Percentiles rank a stretch among this genome's conserved stretches.
These are phyloP conservation scores for Pituophis catenifer DNA, from an alignment of 2,113 vertebrate genomes.

Conservation along the genomic window DNA sequence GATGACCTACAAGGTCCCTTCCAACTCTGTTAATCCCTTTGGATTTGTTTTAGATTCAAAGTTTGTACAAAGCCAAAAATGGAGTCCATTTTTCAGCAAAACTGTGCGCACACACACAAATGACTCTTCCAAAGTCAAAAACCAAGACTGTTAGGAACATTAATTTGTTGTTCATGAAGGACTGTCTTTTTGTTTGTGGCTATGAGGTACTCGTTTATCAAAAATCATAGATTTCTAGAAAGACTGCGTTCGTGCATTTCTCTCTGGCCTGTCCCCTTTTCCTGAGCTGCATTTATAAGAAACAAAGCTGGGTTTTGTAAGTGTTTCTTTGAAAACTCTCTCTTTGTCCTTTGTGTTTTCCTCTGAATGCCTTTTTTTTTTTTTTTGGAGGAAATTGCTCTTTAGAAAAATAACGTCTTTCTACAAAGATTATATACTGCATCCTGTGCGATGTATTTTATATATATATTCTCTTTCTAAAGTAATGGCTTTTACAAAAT, in stretches of 20 bases:
- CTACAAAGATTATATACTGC: not conserved
- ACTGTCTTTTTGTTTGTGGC: not conserved
- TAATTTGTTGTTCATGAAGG: not conserved
- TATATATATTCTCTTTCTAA: not conserved
- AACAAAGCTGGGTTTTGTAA: not conserved
- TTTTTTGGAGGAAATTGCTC: not conserved
- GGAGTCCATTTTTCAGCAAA: not conserved
- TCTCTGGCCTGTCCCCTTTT: not conserved
- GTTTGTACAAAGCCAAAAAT: not conserved
- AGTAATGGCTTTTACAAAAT: not conserved
- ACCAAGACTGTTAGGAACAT: not conserved
- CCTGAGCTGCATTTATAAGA: not conserved
- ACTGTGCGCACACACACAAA: not conserved
- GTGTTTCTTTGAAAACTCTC: not conserved
- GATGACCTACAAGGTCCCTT: too few species aligned
- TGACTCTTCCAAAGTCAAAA: not conserved
- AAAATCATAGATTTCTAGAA: not conserved
- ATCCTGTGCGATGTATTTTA: not conserved
- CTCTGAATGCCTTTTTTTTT: not conserved
- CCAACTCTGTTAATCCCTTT: not conserved
- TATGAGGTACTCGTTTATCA: not conserved
- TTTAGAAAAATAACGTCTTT: not conserved
- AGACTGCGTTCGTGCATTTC: not conserved
- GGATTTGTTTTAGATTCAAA: not conserved
- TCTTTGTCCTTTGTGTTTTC: not conserved